phyloP scores from a whole-genome alignment of 2,113 vertebrate species.

The Strix aluco region DNA sequence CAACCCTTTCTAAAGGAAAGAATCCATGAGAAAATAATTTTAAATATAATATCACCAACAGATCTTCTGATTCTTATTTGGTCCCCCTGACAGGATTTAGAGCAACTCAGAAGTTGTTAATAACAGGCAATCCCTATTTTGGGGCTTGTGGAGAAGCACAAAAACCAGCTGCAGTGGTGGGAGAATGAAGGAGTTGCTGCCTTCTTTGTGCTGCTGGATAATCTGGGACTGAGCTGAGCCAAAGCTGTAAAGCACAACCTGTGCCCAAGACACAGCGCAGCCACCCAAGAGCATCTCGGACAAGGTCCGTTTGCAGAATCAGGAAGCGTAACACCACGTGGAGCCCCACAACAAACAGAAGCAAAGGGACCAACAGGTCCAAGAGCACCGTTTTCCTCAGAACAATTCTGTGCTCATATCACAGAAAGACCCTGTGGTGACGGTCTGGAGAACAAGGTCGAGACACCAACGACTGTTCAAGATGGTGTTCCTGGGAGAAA shows the following conservation, averaged over 20 bases:
- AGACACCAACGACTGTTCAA: fast-evolving
- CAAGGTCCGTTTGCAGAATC: fast-evolving
- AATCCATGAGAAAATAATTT: neutral
- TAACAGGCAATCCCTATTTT: neutral
- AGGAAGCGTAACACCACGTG: fast-evolving
- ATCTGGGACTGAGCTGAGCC: neutral
- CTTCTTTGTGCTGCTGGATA: neutral
- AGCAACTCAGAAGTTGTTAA: neutral
- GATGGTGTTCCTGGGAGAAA: fast-evolving
- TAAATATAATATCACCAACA: neutral
- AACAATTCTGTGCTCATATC: fast-evolving
- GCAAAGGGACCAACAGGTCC: too few species aligned
- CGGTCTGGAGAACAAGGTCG: neutral
- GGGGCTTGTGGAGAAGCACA: neutral
- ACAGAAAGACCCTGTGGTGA: fast-evolving
- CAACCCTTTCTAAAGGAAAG: neutral
- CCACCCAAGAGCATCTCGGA: fast-evolving
- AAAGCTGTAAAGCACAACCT: neutral
- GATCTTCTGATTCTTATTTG: neutral
- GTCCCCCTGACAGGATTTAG: neutral
- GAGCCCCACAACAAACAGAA: neutral
- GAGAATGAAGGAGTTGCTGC: neutral
- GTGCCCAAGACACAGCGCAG: fast-evolving
- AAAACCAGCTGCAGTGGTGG: fast-evolving
- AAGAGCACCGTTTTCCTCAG: neutral